These are phyloP conservation scores for Meloe dianella DNA, from an alignment of 2,888 invertebrate genomes.

Conservation along the genomic window DNA sequence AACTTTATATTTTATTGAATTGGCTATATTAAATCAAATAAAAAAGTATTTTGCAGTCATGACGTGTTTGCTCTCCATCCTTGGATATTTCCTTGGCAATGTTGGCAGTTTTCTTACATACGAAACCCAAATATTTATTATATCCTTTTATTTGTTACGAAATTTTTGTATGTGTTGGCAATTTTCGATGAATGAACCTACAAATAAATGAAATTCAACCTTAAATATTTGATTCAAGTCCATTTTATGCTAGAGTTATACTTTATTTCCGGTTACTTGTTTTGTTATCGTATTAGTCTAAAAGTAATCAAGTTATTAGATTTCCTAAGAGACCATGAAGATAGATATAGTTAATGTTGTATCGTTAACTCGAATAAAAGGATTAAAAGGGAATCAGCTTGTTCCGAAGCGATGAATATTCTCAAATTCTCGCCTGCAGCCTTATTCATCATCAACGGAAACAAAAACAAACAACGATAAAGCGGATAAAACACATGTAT, in stretches of 20 bases:
- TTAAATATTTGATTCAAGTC: no score
- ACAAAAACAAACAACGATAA: background rate
- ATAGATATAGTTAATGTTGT: background rate
- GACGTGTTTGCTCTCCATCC: background rate
- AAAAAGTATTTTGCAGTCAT: background rate
- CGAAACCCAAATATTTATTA: background rate
- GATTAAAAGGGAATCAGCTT: background rate
- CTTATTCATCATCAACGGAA: no score
- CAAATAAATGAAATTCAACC: background rate
- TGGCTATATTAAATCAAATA: background rate
- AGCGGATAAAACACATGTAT: background rate
- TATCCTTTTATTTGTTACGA: background rate
- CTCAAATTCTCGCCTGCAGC: background rate
- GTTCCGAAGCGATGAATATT: background rate
- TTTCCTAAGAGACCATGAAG: background rate
- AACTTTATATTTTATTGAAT: background rate
- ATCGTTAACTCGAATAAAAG: background rate
- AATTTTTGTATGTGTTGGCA: background rate
- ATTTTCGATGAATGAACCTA: background rate
- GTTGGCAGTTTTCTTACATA: background rate
- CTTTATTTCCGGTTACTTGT: background rate
- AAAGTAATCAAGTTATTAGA: background rate
- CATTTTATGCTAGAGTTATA: background rate
- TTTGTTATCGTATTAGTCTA: background rate
- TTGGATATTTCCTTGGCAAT: background rate